Base-by-base conservation (phyloP, 2,113 vertebrate species). In the Coturnix japonica region DNA sequence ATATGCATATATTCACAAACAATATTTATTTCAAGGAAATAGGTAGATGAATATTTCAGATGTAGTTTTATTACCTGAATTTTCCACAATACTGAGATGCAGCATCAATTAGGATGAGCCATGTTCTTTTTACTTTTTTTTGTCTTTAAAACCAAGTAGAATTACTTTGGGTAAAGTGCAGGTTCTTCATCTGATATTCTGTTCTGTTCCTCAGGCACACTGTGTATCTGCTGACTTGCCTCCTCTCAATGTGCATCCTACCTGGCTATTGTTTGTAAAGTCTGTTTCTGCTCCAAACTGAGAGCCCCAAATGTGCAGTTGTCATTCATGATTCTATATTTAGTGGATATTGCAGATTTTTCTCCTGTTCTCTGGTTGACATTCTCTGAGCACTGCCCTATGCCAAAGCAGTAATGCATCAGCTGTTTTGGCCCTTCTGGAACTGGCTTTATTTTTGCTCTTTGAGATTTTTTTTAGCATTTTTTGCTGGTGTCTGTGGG, bases 391-490 rank as follows among this genome's bases (percentile, higher is more conserved):
- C 28, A 54, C 22, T 70, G 67, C 54, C 49, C 30, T 72, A 60
- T 89, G n/a, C 41, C 51, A 15, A 73, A 87, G 39, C 22, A 39
- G 13, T 51, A 81, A 67, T 60, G 9, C 6, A 9, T 67, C 63
- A 64, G 43, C 18, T 72, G 43, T 26, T 72, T 61, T 39, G 60
- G 26, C 7, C 35, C 69, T 47, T 87, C n/a, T 28, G 31, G 39
- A 89, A 85, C 22, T 60, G 35, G 6, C 25, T 89, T 87, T 89
- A 76, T 91, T 91, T 89, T 39, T 78, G 72, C 47, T 89, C 11
- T 81, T 47, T 72, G 66, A 76, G 44, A 65, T 53, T 53, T 19
- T 77, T 37, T 37, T 74, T 71, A 89, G 47, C 30, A 61, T 9
- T 19, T 39, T 49, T 73, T 87, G 8, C 26, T 79, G 53, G 5